These are phyloP conservation scores for Agonopterix arenella DNA, from an alignment of 2,888 invertebrate genomes.

Conservation along the genomic window DNA sequence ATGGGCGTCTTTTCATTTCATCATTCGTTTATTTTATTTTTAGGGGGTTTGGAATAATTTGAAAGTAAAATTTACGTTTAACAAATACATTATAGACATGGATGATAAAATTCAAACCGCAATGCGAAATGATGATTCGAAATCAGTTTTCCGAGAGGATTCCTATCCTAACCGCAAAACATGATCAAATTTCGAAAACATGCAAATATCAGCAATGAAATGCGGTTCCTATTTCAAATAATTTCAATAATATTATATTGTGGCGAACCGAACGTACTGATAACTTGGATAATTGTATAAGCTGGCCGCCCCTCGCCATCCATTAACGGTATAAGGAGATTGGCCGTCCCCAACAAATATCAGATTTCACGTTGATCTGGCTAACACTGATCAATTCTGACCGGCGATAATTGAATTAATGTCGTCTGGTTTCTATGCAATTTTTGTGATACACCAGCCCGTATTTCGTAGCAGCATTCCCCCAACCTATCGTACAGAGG, in stretches of 20 bases:
- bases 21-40: too few relatives aligned
- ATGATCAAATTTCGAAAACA: not conserved
- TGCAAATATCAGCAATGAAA: not conserved
- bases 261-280: slow-evolving; percentile 9
- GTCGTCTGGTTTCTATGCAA: slow-evolving; percentile 60
- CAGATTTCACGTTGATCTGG: slow-evolving; percentile 71
- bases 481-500: slow-evolving; percentile 14
- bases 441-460: slow-evolving; percentile 47
- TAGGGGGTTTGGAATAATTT: too few relatives aligned
- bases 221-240: slow-evolving; percentile 4
- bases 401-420: slow-evolving; percentile 69
- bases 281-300: slow-evolving; percentile 48
- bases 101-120: too few relatives aligned
- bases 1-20: too few relatives aligned
- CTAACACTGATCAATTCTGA: slow-evolving; percentile 67
- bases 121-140: too few relatives aligned
- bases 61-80: too few relatives aligned
- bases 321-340: slow-evolving; percentile 63
- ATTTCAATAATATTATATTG: slow-evolving; percentile 3
- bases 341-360: slow-evolving; percentile 67
- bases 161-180: not conserved
- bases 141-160: too few relatives aligned
- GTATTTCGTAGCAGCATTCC: slow-evolving; percentile 45
- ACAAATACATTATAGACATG: too few relatives aligned
- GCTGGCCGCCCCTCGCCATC: slow-evolving; percentile 46